A percentile compares a stretch with the other conserved stretches of the same genome.
Evolutionary conservation across 1,140 invertebrate species (phyloP).

Genomic region (Heliconius hewitsoni): DNA sequence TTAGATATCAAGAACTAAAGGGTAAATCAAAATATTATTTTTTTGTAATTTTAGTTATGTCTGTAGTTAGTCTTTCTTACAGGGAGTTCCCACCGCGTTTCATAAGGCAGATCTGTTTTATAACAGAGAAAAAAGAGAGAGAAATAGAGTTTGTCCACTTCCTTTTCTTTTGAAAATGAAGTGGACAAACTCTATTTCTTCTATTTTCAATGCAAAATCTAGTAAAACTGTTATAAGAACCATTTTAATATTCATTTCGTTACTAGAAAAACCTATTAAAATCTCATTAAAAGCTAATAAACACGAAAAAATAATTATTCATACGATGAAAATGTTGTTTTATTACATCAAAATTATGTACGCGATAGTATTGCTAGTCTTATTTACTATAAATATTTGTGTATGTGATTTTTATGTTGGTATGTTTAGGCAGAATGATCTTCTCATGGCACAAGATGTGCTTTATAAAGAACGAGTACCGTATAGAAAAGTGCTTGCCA

Average conservation of each 20-base stretch:
- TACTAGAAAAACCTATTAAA: neutral
- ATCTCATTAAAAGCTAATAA: neutral
- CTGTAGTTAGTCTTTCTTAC: no score
- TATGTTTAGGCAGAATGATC: conserved; percentile 65
- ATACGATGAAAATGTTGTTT: neutral
- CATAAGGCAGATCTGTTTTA: no score
- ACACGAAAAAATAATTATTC: neutral
- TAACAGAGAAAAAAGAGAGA: no score
- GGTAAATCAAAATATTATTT: no score
- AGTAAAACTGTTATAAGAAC: neutral
- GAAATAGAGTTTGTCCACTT: no score
- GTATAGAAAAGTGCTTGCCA: conserved; percentile 43
- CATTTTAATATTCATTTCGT: neutral
- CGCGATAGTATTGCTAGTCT: neutral
- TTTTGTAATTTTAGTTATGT: no score
- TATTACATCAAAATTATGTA: neutral
- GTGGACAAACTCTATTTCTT: no score
- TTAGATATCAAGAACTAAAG: no score
- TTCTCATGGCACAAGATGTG: conserved; percentile 59
- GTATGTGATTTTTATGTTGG: conserved; percentile 59
- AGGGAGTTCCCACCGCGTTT: no score
- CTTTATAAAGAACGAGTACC: conserved; percentile 55
- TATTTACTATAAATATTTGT: conserved; percentile 10
- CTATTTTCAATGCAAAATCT: neutral
- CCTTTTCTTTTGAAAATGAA: no score